Conservation (phyloP, 2,888 invertebrate genomes). For the Augochlorella aurata region DNA sequence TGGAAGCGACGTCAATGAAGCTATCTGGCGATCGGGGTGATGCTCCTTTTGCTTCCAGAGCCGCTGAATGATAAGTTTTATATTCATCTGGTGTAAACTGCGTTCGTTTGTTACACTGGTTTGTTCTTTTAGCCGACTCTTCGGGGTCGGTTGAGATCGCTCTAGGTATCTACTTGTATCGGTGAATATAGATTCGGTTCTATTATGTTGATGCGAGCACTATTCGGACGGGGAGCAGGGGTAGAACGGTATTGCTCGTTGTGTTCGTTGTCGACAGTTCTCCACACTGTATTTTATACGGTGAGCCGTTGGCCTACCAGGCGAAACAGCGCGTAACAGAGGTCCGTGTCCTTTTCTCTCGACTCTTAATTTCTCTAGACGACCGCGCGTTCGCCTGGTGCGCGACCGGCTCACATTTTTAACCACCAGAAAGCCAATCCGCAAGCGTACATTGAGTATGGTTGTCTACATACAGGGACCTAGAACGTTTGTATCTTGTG, state of each 20-base stretch:
- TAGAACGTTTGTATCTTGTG: conserved; percentile 58
- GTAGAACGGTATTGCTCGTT: conserved; percentile 26
- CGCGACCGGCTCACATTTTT: conserved; percentile 52
- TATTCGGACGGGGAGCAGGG: not conserved
- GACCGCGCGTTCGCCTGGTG: conserved; percentile 22
- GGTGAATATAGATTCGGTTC: not conserved
- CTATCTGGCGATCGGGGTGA: no score
- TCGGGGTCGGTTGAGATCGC: no score
- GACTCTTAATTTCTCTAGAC: not conserved
- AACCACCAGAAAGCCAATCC: conserved; percentile 32
- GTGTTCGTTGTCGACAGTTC: conserved; percentile 36
- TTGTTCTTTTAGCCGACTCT: no score
- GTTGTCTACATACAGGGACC: conserved; percentile 55
- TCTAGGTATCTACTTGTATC: no score
- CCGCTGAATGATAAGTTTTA: no score
- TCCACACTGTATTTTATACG: conserved; percentile 45
- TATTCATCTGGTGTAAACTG: no score
- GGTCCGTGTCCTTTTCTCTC: not conserved
- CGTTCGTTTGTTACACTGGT: no score
- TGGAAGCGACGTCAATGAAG: no score
- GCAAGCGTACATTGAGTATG: conserved; percentile 45
- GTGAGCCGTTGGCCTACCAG: conserved; percentile 43
- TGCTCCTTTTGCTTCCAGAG: no score
- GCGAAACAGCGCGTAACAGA: not conserved
- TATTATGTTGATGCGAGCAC: not conserved